These are phyloP conservation scores for Amiota minor DNA, from an alignment of 2,888 invertebrate species.

Conservation along the genomic window DNA sequence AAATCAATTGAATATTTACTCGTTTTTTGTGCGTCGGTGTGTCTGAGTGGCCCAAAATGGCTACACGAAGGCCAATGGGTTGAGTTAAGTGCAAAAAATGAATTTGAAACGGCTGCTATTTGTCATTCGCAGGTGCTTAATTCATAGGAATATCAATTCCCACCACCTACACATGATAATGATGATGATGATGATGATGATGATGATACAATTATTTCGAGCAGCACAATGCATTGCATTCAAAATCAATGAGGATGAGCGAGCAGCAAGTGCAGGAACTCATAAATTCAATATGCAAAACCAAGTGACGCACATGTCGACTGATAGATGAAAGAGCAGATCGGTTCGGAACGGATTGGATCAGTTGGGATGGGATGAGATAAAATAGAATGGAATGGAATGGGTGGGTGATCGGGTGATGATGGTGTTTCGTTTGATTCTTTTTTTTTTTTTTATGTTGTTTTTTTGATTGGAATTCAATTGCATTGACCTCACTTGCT, in stretches of 20 bases:
- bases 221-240: background rate
- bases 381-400: background rate
- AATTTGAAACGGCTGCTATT: slow-evolving; percentile 14
- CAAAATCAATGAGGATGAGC: background rate
- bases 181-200: too few relatives aligned
- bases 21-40: background rate
- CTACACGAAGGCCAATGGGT: slow-evolving; percentile 18
- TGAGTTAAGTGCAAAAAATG: background rate
- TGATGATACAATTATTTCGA: slow-evolving; percentile 14
- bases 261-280: slow-evolving; percentile 1
- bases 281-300: slow-evolving; percentile 21
- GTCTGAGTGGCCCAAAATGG: background rate
- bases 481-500: slow-evolving; percentile 18
- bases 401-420: background rate
- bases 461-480: slow-evolving; percentile 3
- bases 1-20: background rate
- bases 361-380: too few relatives aligned
- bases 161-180: background rate
- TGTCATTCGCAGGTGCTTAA: slow-evolving; percentile 29
- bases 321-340: too few relatives aligned
- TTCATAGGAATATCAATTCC: background rate
- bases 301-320: too few relatives aligned
- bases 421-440: background rate
- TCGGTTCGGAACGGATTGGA: too few relatives aligned
- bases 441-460: background rate